Evolutionary conservation across 2,113 vertebrate species (phyloP), one percentile per base, ranked within the genome.

Genomic region (Notechis scutatus): DNA sequence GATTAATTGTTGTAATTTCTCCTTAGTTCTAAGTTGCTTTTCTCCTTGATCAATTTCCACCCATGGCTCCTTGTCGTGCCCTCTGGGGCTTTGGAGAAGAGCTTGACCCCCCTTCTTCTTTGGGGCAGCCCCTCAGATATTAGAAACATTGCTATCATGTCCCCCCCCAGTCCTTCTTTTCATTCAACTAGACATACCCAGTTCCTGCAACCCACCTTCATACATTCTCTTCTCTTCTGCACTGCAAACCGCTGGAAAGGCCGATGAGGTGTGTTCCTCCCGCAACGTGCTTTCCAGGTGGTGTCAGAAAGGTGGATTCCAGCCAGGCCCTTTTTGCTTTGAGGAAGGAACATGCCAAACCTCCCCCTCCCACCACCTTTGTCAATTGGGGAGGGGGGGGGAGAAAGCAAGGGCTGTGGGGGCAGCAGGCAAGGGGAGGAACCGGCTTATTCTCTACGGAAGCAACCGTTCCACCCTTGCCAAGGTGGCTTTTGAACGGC

Each of bases 401-500:
- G 0, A 94, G 4, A n/a, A 15, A 91, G 95, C 95, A 95, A 94
- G 47, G 57, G 5, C 5, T 5, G 14, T 12, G 57, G 94, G 95
- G 29, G 47, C 45, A 85, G 91, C 39, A 96, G 95, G 95, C 94
- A 95, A 1, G 0, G 85, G 93, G 89, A 0, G 85, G 9, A 21
- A 20, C 29, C 20, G 1, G 88, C 7, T n/a, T 7, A 34, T 20
- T 39, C n/a, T 34, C 50, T 23, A 20, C 1, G 64, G 47, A 74
- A 50, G 85, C 34, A 47, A 26, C n/a, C 29, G 1, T 5, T 39
- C 54, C 8, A n/a, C 47, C 74, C 23, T n/a, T 56, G 52, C 8
- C 42, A 56, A 91, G 96, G 96, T 94, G 96, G 4, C 95, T 94
- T 81, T 94, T 24, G 7, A 1, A 20, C 89, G 96, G 97, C 96